A percentile compares a stretch with the other conserved stretches of the same genome.
phyloP scores from a whole-genome alignment of 2,113 vertebrate species.

The Salvelinus namaycush region DNA sequence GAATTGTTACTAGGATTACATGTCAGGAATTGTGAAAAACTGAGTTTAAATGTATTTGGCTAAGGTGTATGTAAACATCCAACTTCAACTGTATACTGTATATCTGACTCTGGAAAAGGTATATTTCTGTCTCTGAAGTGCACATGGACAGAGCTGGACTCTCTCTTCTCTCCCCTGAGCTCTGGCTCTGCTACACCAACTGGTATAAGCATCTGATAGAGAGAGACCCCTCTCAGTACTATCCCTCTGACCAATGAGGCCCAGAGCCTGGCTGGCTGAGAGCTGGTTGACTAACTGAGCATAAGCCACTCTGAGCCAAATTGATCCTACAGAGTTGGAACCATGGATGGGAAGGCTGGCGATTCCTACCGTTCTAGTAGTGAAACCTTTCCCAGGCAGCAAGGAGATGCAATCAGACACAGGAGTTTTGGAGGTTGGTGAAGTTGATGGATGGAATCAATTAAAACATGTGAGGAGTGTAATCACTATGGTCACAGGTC shows the following conservation, averaged over 20 bases:
- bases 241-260: neutral
- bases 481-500: slow-evolving; percentile 13
- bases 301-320: neutral
- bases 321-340: neutral
- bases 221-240: neutral
- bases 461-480: slow-evolving; percentile 23
- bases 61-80: too few species aligned
- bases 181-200: neutral
- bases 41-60: too few species aligned
- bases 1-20: too few species aligned
- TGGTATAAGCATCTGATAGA: slow-evolving; percentile 3
- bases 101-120: neutral
- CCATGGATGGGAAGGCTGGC: neutral
- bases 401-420: neutral
- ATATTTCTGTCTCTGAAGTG: neutral
- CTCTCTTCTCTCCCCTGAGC: neutral
- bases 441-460: slow-evolving; percentile 24
- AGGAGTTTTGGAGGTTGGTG: neutral
- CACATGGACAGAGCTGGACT: neutral
- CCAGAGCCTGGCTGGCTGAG: neutral
- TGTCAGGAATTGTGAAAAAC: too few species aligned
- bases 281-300: neutral
- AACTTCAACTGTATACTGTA: neutral
- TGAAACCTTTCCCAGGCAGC: neutral
- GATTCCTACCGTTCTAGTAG: neutral